Base-by-base conservation (phyloP, 2,797 vertebrate species). In the Carapus acus region DNA sequence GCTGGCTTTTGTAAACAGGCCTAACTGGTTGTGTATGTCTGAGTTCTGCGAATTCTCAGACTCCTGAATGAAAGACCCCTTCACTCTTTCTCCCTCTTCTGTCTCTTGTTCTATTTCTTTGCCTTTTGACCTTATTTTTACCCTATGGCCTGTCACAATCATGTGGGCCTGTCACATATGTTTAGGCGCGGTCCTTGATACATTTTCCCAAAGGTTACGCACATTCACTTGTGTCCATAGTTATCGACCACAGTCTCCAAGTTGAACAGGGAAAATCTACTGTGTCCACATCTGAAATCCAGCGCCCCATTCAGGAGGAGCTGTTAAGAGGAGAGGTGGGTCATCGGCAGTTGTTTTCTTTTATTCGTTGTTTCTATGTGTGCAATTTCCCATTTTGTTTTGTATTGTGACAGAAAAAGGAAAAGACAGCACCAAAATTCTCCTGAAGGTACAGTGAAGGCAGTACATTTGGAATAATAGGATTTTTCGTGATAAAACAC, bases 1-100 rank as follows among this genome's bases (percentile, higher is more conserved):
- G 77, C 76, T 73, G 74, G 67, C 65, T 82, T 83, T 74, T 80
- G 79, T 85, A 82, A 84, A 82, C 78, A 80, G 23, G 50, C 1
- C 73, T 81, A 80, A 82, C 77, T 72, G 76, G 58, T 68, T 78
- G 72, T 78, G 67, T 75, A 73, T 76, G 81, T 83, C 68, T 68
- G 42, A 69, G 61, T 55, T 51, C 70, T 59, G 60, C 39, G 1
- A 72, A 38, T 66, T 66, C 62, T 68, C 67, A 70, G 69, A 79
- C 73, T 65, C 38, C 62, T 67, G 65, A 79, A 74, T 73, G 71
- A 80, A 78, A 78, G 66, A 21, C 67, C 41, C 49, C 50, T 54
- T 71, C 62, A 44, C 52, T 67, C 62, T 67, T 54, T 29, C 31
- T 14, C 41, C 46, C 9, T 12, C 36, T 40, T 24, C 45, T 19